Base-by-base conservation (phyloP, 92 coral and sea anemone genomes). In the Phenganax subtilis region DNA sequence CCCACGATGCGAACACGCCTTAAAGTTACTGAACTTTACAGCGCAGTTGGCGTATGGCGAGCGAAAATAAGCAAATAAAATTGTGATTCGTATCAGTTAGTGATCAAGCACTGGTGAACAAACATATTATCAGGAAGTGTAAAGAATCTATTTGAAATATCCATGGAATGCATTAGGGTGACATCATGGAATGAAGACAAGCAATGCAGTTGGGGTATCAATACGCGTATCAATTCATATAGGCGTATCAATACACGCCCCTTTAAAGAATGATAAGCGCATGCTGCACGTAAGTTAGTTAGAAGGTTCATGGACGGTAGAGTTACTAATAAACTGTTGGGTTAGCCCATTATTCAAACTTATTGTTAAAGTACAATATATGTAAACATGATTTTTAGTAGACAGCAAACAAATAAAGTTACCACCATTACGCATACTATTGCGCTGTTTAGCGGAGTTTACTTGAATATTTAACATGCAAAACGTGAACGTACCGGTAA, bases 1-100 rank as follows among this genome's bases (percentile, higher is more conserved):
- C 79, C 60, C 63, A 53, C 60, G 7, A 75, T 10, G 79, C 6
- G 61, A 75, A 75, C 79, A 75, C 79, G 62, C 79, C 79, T 37
- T 74, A 74, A 51, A 74, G 59, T 52, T 53, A 51, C 31, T 30
- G 25, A 16, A 7, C 31, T 74, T 12, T 10, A 73, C 61, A 12
- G 62, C 51, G 55, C 79, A 37, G 44, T 55, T 8, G 79, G 79
- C 79, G 17, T 54, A 62, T 57, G 10, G 79, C 66, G 63, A 56
- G 10, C 16, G 47, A 75, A 31, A 14, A 75, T 31, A 55, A 76
- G 27, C 55, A 76, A 25, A 0, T 58, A n/a, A 58, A 76, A 76
- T 76, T 61, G 67, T 66, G 72, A 66, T 3, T 27, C 28, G 47
- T 14, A 66, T 66, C 72, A 66, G 31, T 66, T 51, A 66, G 31